Evolutionary conservation across 2,113 vertebrate species (phyloP).

Genomic region (Mionectes macconnelli): DNA sequence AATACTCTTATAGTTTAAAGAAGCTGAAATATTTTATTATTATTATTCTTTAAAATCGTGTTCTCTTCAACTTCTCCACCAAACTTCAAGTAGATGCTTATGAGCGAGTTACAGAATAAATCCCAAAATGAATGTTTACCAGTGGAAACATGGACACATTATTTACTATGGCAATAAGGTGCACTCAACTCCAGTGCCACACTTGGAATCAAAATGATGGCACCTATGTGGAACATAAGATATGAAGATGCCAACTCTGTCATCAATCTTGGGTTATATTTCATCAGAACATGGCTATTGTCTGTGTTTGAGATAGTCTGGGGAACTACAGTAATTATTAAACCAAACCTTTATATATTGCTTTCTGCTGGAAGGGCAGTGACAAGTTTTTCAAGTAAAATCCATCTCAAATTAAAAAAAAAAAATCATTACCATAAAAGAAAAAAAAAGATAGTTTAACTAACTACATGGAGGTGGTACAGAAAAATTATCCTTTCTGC

Average conservation of each 20-base stretch:
- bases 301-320: neutral
- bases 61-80: neutral
- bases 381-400: conserved; percentile 27
- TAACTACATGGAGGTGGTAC: neutral
- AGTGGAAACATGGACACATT: neutral
- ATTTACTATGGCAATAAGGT: neutral
- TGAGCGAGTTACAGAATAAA: conserved; percentile 36
- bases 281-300: conserved; percentile 22
- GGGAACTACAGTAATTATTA: conserved; percentile 33
- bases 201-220: conserved; percentile 51
- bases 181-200: neutral
- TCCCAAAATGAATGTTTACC: neutral
- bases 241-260: conserved; percentile 58
- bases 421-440: conserved; percentile 12
- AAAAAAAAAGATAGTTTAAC: conserved; percentile 12
- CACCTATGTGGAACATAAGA: conserved; percentile 54
- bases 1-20: conserved; percentile 69
- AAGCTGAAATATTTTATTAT: conserved; percentile 42
- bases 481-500: neutral
- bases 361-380: conserved; percentile 22
- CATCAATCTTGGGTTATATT: conserved; percentile 62
- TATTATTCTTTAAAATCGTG: neutral
- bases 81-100: neutral
- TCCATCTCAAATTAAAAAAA: conserved; percentile 42
- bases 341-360: conserved; percentile 22